Evolutionary conservation across 2,888 invertebrate genomes (phyloP).

Genomic region (Phortica magna): DNA sequence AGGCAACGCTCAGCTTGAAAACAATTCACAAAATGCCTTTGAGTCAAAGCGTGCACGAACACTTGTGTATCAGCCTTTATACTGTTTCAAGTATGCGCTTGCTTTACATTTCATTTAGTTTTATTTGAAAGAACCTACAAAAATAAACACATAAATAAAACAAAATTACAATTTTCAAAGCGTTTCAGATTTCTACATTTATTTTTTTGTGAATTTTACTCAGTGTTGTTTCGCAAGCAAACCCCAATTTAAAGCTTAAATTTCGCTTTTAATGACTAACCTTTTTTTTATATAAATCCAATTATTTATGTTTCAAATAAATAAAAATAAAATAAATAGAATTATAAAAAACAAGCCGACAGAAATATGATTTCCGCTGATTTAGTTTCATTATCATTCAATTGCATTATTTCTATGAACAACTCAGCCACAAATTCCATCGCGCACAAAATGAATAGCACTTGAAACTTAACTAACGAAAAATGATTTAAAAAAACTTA

Average conservation of each 20-base stretch:
- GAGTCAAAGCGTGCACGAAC: no score
- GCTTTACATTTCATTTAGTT: no score
- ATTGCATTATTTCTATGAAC: not conserved
- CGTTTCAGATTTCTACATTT: not conserved
- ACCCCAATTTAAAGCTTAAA: not conserved
- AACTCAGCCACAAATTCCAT: not conserved
- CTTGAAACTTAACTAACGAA: not conserved
- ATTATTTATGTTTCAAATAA: not conserved
- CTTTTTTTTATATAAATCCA: not conserved
- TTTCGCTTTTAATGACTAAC: not conserved
- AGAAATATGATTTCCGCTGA: not conserved
- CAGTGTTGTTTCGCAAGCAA: not conserved
- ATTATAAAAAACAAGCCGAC: not conserved
- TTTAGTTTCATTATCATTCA: conserved; percentile 6
- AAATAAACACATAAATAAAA: not conserved
- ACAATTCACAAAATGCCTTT: no score
- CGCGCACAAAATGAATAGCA: not conserved
- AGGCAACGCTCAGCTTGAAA: no score
- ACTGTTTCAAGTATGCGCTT: no score
- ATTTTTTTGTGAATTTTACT: not conserved
- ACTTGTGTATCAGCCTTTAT: no score
- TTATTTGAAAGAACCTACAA: no score
- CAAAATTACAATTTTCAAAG: not conserved
- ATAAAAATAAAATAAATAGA: not conserved
- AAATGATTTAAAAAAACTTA: not conserved